phyloP scores from a whole-genome alignment of 2,113 vertebrate genomes.

The Ginglymostoma cirratum region DNA sequence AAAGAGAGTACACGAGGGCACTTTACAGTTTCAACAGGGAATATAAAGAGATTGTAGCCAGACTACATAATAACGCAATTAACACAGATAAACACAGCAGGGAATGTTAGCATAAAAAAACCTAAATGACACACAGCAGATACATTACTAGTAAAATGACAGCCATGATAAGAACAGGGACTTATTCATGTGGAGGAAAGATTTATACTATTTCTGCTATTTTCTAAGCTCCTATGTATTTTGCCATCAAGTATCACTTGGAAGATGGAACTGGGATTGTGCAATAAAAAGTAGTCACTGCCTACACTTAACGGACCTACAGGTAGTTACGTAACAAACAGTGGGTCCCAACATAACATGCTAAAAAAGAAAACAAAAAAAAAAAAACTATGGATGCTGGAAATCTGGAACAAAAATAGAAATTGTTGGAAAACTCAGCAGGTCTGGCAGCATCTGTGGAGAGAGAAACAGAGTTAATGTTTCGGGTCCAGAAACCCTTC shows the following conservation, averaged over 20 bases:
- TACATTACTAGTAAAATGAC: background rate
- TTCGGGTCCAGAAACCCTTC: too few species aligned
- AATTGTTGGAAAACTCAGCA: too few species aligned
- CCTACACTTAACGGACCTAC: background rate
- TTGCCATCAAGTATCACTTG: too few species aligned
- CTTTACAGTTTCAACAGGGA: background rate
- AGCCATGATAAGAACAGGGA: background rate
- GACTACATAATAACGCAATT: background rate
- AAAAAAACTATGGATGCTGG: too few species aligned
- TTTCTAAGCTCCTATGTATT: too few species aligned
- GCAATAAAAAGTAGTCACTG: background rate
- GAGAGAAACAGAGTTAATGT: too few species aligned
- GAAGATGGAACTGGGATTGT: background rate
- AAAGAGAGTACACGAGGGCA: background rate
- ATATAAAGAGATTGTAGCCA: background rate
- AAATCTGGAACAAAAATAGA: too few species aligned
- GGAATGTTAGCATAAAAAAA: background rate
- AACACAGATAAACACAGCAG: background rate
- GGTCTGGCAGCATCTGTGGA: too few species aligned
- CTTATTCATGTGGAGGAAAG: background rate
- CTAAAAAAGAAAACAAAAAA: background rate
- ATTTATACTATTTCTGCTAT: background rate
- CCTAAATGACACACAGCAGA: background rate
- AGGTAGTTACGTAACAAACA: background rate
- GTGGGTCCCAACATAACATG: background rate